Base-by-base conservation (phyloP, 2,797 vertebrate species). In the Cercopithecus hamlyni region DNA sequence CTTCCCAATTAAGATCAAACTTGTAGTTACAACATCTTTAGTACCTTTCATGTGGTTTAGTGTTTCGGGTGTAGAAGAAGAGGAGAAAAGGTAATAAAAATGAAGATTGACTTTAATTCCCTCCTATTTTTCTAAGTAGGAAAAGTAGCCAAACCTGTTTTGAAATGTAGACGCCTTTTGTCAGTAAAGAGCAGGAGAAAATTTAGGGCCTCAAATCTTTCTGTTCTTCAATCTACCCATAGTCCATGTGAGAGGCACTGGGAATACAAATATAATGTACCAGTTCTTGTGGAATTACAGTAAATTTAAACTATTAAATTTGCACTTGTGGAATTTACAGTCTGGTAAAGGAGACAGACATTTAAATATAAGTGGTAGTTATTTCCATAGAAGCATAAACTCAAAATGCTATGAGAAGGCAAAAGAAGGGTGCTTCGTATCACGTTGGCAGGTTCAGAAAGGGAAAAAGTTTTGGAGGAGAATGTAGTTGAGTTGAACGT, bases 1-100 rank as follows among this genome's bases (percentile, higher is more conserved):
- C 12, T 83, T 12, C 2, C 55, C 84, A 96, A 55, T 96, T 97
- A 96, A 93, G 55, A 89, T 77, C 55, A 96, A 96, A 89, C 86
- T 96, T 96, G 83, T 94, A 96, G 57, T 93, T 96, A 96, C 45
- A 97, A 89, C 27, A 70, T 83, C 27, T 96, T 97, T 55, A 64
- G 50, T 45, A 3, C 9, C 64, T 96, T 96, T 94, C 27, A 95
- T 95, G 86, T 83, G 61, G 67, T 52, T 96, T 76, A 80, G 57
- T 95, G 45, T 94, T 92, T 94, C 41, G 33, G 45, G n/a, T 94
- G 76, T 97, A 88, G 45, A 73, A 72, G 27, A 95, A 80, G 50
- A 93, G 30, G 64, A 92, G 39, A n/a, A 26, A 90, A 75, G 17
- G 13, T 26, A 64, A 85, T 91, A 88, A 96, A 96, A 83, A 41